phyloP scores from a whole-genome alignment of 2,113 vertebrate genomes.

The Menura novaehollandiae region DNA sequence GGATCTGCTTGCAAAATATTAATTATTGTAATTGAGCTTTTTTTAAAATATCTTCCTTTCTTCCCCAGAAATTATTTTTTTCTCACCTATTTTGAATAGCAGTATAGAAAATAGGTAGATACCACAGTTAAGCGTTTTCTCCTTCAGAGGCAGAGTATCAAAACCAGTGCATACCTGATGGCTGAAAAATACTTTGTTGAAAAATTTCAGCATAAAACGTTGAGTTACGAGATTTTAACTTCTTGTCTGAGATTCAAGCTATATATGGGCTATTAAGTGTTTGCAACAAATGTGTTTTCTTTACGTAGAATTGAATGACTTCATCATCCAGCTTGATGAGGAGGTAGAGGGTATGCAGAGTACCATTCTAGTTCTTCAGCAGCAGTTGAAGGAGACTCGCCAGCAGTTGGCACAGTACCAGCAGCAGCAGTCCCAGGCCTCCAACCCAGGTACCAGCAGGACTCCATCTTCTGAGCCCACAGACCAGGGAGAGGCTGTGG shows the following conservation, averaged over 20 bases:
- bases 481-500: constrained; percentile 77
- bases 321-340: constrained; percentile 99
- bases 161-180: neutral
- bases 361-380: constrained; percentile 97
- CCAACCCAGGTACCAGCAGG: constrained; percentile 82
- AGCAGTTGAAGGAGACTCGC: constrained; percentile 91
- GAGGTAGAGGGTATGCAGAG: constrained; percentile 99
- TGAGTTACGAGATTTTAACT: neutral
- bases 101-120: neutral
- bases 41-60: neutral
- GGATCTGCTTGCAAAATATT: neutral
- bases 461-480: constrained; percentile 82
- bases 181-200: neutral
- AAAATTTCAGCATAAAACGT: neutral
- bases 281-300: constrained; percentile 58
- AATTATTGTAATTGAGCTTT: neutral
- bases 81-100: neutral
- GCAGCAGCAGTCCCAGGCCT: constrained; percentile 78
- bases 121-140: neutral
- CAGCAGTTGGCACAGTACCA: constrained; percentile 88
- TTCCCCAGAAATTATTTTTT: neutral
- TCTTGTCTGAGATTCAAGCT: neutral
- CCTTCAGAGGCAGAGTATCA: constrained; percentile 22
- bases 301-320: constrained; percentile 93
- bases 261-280: constrained; percentile 55